A percentile compares a stretch with the other conserved stretches of the same genome.
These are phyloP conservation scores for Clarias gariepinus DNA, from an alignment of 2,113 vertebrate species.

Conservation along the genomic window DNA sequence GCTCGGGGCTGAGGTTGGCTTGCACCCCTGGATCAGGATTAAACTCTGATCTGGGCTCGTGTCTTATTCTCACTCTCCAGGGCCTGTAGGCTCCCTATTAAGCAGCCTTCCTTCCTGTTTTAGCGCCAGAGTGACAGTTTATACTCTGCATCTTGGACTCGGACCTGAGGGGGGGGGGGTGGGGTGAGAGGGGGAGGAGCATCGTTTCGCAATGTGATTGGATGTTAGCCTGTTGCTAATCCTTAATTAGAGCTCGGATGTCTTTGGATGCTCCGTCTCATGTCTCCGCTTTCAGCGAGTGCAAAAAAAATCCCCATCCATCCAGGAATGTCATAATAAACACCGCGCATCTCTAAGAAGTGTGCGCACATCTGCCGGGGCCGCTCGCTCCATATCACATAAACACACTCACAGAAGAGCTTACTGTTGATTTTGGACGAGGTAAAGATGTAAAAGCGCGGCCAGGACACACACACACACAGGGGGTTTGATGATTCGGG, in stretches of 20 bases:
- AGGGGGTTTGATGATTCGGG: constrained; percentile 40
- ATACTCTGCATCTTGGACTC: not conserved
- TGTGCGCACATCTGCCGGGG: not conserved
- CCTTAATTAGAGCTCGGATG: constrained; percentile 7
- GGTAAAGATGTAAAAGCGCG: constrained; percentile 20
- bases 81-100: constrained; percentile 6
- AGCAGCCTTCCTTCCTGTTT: not conserved
- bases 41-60: constrained; percentile 11
- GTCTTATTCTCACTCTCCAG: not conserved
- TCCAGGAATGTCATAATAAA: constrained; percentile 32
- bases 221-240: constrained; percentile 1
- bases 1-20: not conserved
- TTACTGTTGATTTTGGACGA: constrained; percentile 40
- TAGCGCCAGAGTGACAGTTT: not conserved
- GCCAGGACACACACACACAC: constrained; percentile 43
- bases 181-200: fast-evolving
- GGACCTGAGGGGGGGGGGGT: not conserved
- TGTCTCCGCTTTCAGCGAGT: not conserved
- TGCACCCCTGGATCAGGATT: not conserved
- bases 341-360: not conserved
- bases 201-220: not conserved
- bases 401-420: not conserved
- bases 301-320: not conserved
- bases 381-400: not conserved
- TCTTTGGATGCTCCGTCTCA: not conserved